Evolutionary conservation across 1,140 invertebrate species (phyloP).

Genomic region (Muscidifurax raptorellus): DNA sequence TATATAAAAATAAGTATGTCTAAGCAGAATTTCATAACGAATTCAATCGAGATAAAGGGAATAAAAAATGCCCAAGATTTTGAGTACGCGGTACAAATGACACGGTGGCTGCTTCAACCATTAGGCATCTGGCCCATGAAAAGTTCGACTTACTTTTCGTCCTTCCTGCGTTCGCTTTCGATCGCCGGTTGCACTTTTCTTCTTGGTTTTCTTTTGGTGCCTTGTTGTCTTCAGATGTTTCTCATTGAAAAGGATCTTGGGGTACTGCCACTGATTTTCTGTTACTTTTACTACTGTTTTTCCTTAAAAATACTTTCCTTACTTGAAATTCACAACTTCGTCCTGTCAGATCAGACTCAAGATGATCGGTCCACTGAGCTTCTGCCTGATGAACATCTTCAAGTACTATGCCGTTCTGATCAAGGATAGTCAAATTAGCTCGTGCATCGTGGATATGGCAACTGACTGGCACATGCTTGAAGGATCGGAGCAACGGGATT

Average conservation of each 20-base stretch:
- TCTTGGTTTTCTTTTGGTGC: conserved; percentile 19
- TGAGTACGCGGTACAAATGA: conserved; percentile 28
- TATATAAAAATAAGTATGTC: no score
- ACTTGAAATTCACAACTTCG: no score
- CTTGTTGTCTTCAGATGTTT: conserved; percentile 22
- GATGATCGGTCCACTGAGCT: conserved; percentile 12
- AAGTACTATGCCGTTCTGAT: background rate
- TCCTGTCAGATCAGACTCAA: background rate
- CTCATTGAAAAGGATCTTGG: conserved; percentile 37
- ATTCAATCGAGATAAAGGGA: background rate
- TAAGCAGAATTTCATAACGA: no score
- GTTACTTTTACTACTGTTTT: background rate
- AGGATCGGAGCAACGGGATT: conserved; percentile 28
- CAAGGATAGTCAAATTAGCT: background rate
- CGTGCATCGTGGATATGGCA: conserved; percentile 55
- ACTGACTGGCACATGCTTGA: conserved; percentile 56
- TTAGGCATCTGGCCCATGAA: conserved; percentile 37
- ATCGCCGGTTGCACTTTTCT: conserved; percentile 8
- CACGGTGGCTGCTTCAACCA: conserved; percentile 24
- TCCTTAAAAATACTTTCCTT: background rate
- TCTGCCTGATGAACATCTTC: background rate
- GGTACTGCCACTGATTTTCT: conserved; percentile 9
- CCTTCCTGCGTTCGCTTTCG: background rate
- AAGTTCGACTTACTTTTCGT: background rate
- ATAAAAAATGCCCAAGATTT: conserved; percentile 27